A percentile compares a stretch with the other conserved stretches of the same genome.
These are phyloP conservation scores for Hydrotaea diabolus DNA, from an alignment of 2,888 invertebrate genomes.

Conservation along the genomic window DNA sequence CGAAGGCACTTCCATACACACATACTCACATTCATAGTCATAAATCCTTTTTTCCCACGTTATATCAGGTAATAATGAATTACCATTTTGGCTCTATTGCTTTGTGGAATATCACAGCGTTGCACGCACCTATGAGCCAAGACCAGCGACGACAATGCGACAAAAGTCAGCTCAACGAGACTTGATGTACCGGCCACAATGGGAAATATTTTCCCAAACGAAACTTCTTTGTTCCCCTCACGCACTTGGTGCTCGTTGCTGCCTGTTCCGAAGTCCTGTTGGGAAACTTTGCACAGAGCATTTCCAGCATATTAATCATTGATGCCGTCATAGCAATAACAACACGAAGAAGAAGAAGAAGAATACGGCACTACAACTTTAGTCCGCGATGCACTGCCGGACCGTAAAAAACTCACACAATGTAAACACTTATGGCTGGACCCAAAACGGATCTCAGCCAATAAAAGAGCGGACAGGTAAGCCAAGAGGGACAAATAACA, in stretches of 20 bases:
- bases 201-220: constrained; percentile 4
- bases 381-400: neutral
- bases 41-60: constrained; percentile 64
- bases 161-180: constrained; percentile 1
- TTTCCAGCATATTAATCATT: constrained; percentile 52
- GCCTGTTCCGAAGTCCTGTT: constrained; percentile 50
- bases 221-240: constrained; percentile 52
- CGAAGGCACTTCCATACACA: neutral
- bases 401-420: constrained; percentile 2
- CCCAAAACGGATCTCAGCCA: constrained; percentile 29
- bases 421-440: constrained; percentile 23
- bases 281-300: constrained; percentile 58
- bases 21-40: constrained; percentile 3
- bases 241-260: constrained; percentile 37
- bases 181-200: neutral
- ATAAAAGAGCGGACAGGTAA: constrained; percentile 48
- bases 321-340: neutral
- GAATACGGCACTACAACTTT: neutral
- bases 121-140: too few species aligned
- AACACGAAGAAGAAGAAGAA: too few species aligned
- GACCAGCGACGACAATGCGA: neutral
- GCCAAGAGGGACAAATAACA: constrained; percentile 24
- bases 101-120: neutral
- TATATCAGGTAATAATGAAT: constrained; percentile 55
- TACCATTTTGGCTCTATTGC: neutral